phyloP scores from a whole-genome alignment of 1,140 invertebrate genomes.

The Diachasma alloeum region DNA sequence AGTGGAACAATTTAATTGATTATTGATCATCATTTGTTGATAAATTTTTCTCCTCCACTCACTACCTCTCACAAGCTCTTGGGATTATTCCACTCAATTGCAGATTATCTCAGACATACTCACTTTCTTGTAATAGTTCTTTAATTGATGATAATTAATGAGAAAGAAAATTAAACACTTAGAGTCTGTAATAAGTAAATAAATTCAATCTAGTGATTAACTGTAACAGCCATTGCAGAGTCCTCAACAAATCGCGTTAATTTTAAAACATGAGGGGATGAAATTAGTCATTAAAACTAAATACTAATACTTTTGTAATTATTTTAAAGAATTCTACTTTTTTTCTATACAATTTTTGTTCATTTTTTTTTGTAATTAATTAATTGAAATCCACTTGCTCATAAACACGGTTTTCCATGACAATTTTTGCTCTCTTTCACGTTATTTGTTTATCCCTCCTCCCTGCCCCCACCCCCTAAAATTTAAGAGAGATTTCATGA shows the following conservation, averaged over 20 bases:
- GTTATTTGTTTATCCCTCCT: neutral
- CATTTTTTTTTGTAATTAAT: neutral
- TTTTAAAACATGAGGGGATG: neutral
- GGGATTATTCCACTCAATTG: neutral
- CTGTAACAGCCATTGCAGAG: constrained; percentile 8
- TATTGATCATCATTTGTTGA: neutral
- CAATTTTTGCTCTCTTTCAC: neutral
- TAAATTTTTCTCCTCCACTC: no score
- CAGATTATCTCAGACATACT: constrained; percentile 45
- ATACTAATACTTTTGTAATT: neutral
- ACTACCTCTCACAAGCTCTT: no score
- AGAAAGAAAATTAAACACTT: constrained; percentile 11
- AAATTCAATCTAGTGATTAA: constrained; percentile 3
- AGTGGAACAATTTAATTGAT: neutral
- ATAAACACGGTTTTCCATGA: neutral
- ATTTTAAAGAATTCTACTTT: neutral
- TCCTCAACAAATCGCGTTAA: neutral
- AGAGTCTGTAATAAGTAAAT: constrained; percentile 3
- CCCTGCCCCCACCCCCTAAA: neutral
- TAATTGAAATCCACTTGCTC: neutral
- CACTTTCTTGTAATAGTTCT: constrained; percentile 50
- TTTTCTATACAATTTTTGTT: neutral
- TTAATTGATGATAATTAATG: constrained; percentile 34
- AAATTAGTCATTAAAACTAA: neutral
- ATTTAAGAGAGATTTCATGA: neutral